These are phyloP conservation scores for Stenodema calcarata DNA, from an alignment of 2,888 invertebrate genomes.

Conservation along the genomic window DNA sequence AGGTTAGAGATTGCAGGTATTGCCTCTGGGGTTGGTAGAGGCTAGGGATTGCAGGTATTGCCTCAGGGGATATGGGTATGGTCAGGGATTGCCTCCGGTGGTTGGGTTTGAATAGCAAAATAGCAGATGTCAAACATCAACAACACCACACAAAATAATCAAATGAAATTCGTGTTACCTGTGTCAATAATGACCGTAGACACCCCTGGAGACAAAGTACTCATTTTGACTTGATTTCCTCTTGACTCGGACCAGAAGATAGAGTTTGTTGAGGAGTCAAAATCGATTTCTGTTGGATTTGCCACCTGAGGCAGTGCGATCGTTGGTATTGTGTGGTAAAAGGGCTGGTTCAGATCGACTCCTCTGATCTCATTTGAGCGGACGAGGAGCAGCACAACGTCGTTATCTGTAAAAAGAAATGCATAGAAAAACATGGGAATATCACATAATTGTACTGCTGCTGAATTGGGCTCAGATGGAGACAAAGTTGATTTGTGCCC, in stretches of 20 bases:
- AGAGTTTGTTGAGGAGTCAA: conserved; percentile 68
- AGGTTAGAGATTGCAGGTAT: too few relatives aligned
- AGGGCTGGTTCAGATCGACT: conserved; percentile 74
- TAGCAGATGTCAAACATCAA: too few relatives aligned
- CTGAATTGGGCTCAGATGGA: too few relatives aligned
- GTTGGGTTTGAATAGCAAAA: too few relatives aligned
- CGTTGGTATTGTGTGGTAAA: conserved; percentile 81
- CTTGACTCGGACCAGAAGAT: conserved; percentile 82
- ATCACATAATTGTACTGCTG: too few relatives aligned
- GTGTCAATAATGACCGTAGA: conserved; percentile 78
- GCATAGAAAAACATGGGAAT: too few relatives aligned
- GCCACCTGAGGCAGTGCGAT: conserved; percentile 73
- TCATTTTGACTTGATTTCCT: conserved; percentile 76
- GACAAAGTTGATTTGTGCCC: too few relatives aligned
- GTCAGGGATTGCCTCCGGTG: too few relatives aligned
- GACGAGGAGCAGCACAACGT: conserved; percentile 79
- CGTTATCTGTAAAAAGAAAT: conserved; percentile 67
- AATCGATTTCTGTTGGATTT: conserved; percentile 22
- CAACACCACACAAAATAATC: too few relatives aligned
- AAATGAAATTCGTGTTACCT: conserved; percentile 62
- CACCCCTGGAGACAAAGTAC: conserved; percentile 72
- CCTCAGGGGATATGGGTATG: too few relatives aligned
- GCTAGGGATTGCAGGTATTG: too few relatives aligned
- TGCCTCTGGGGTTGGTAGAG: too few relatives aligned
- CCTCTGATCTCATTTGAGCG: conserved; percentile 80